phyloP scores from a whole-genome alignment of 2,888 invertebrate genomes.

The Ceraclea dissimilis region DNA sequence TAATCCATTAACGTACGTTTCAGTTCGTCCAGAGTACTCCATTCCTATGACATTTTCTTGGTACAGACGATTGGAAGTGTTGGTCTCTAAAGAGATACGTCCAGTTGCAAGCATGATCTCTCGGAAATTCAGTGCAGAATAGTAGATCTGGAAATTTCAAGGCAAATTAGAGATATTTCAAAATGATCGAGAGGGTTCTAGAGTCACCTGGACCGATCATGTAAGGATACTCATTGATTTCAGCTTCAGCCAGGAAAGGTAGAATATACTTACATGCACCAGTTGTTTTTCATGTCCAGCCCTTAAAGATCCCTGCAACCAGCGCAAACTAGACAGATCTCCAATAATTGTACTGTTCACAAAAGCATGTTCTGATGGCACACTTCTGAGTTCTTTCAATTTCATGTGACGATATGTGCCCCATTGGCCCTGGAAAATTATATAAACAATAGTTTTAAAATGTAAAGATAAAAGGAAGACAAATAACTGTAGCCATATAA shows the following conservation, averaged over 20 bases:
- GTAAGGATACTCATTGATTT: neutral
- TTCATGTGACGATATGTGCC: constrained; percentile 77
- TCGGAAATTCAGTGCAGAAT: constrained; percentile 83
- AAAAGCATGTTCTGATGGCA: constrained; percentile 59
- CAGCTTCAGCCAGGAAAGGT: no score
- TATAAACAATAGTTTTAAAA: no score
- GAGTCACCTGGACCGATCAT: neutral
- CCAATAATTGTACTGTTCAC: constrained; percentile 72
- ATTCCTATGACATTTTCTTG: constrained; percentile 63
- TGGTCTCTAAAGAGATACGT: constrained; percentile 74
- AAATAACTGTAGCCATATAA: no score
- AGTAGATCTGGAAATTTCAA: constrained; percentile 48
- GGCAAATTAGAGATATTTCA: no score
- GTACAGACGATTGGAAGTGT: constrained; percentile 56
- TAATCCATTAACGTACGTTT: constrained; percentile 33
- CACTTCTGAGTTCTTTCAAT: constrained; percentile 45
- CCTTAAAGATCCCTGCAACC: constrained; percentile 64
- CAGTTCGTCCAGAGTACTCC: constrained; percentile 56
- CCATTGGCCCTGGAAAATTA: constrained; percentile 49
- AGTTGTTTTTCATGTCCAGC: constrained; percentile 34
- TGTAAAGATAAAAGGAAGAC: no score
- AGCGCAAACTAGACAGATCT: constrained; percentile 75
- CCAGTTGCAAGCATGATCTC: constrained; percentile 94
- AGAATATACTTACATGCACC: constrained; percentile 35
- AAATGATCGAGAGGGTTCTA: no score